Percentiles rank a stretch among this genome's conserved stretches.
Evolutionary conservation across 2,113 vertebrate genomes (phyloP).

Genomic region (Oreotrochilus melanogaster): DNA sequence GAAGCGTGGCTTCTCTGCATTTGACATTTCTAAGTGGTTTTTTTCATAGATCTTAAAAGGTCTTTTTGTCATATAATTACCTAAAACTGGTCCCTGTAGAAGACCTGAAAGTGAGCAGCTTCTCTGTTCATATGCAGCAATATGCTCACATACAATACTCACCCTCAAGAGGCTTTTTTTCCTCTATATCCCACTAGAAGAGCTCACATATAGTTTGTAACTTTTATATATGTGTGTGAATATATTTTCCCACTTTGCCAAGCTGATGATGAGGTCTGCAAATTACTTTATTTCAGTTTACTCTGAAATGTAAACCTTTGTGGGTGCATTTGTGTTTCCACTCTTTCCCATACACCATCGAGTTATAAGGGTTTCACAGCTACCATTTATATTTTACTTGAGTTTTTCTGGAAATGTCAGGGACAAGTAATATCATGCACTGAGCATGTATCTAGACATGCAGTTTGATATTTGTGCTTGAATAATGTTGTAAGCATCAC

Average conservation of each 20-base stretch:
- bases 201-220: background rate
- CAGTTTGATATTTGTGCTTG: background rate
- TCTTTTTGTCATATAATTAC: constrained; percentile 32
- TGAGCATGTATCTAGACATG: background rate
- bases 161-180: background rate
- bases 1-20: background rate
- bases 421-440: background rate
- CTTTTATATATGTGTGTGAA: background rate
- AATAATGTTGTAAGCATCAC: background rate
- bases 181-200: background rate
- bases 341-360: background rate
- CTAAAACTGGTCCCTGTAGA: background rate
- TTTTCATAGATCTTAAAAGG: constrained; percentile 35
- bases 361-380: background rate
- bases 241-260: background rate
- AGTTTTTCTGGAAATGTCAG: background rate
- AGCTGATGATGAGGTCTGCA: background rate
- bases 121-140: background rate
- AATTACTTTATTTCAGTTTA: background rate
- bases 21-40: constrained; percentile 28
- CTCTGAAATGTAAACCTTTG: background rate
- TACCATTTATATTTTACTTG: background rate
- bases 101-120: background rate
- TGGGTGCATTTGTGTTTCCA: background rate
- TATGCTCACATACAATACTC: background rate